Conservation (phyloP, 2,888 invertebrate genomes). For the Coelinius sp. region DNA sequence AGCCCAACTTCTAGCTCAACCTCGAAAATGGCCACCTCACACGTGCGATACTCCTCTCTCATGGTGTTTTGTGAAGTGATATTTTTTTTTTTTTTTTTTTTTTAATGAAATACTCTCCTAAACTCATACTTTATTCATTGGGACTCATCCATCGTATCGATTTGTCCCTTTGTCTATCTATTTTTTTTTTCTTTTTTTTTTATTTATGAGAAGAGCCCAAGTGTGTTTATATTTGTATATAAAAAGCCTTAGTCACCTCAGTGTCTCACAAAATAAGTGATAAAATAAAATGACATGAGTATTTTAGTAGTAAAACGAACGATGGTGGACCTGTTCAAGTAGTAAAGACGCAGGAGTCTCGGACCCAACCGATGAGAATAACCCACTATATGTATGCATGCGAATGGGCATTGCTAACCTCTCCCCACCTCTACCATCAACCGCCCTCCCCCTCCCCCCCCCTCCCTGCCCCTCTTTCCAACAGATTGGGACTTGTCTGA, state of each 20-base stretch:
- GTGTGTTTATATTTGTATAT: neutral
- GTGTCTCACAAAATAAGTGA: too few relatives aligned
- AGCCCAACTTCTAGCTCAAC: constrained; percentile 49
- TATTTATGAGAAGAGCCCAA: neutral
- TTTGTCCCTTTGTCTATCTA: too few relatives aligned
- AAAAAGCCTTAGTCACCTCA: neutral
- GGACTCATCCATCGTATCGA: too few relatives aligned
- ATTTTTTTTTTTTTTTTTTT: too few relatives aligned
- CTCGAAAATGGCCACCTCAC: constrained; percentile 23
- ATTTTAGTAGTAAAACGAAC: constrained; percentile 22
- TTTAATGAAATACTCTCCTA: neutral
- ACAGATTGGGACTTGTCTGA: neutral
- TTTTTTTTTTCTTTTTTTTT: neutral
- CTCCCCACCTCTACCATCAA: neutral
- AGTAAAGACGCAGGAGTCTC: constrained; percentile 41
- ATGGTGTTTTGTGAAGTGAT: too few relatives aligned
- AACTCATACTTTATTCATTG: constrained; percentile 1
- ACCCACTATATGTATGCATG: neutral
- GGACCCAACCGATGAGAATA: constrained; percentile 20
- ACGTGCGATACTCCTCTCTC: constrained; percentile 3
- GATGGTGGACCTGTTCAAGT: constrained; percentile 30
- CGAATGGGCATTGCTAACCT: neutral
- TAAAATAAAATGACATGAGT: too few relatives aligned
- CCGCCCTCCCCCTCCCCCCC: too few relatives aligned
- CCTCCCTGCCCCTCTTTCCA: too few relatives aligned